Evolutionary conservation across 2,113 vertebrate species (phyloP), one percentile per base, ranked within the genome.

Genomic region (Rhodinocichla rosea): DNA sequence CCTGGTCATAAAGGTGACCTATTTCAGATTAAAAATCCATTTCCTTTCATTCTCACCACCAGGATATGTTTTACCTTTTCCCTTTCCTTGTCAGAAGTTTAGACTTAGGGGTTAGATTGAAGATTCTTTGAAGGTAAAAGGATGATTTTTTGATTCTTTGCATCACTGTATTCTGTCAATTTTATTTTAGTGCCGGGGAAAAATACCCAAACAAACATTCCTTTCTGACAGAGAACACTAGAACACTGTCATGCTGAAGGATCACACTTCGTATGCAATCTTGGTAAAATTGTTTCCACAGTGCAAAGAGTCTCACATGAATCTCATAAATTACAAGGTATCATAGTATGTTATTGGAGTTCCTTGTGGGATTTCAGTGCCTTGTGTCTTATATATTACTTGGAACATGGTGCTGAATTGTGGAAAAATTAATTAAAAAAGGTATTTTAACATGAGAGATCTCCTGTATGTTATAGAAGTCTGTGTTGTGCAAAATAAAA

Each of bases 151-250:
- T 71, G 78, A 83, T 81, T 82, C 92, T 35, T 18, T 81, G 75
- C 64, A 74, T 86, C 56, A 37, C 74, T 47, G 33, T 52, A 30
- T 83, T 70, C 92, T 95, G 82, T 73, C 85, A 94, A 65, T 90
- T 89, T 90, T 89, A 69, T 95, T 94, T 96, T 74, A 86, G 74
- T 91, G 80, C 73, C 68, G 76, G 84, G 82, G 94, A 89, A 91
- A 94, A 77, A 80, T 89, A 87, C 39, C 62, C 59, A 22, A 77
- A 60, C 56, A 56, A 77, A 57, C n/a, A n/a, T 37, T 92, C 52
- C 75, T 40, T 89, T 15, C 60, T 13, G 35, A 56, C 59, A 42
- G 60, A 68, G 67, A 62, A 47, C 49, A 73, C 82, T 47, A 35
- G n/a, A 44, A 87, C n/a, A 17, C 10, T 65, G 88, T 83, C 75